phyloP scores from a whole-genome alignment of 2,113 vertebrate genomes.

The Sturnira hondurensis region DNA sequence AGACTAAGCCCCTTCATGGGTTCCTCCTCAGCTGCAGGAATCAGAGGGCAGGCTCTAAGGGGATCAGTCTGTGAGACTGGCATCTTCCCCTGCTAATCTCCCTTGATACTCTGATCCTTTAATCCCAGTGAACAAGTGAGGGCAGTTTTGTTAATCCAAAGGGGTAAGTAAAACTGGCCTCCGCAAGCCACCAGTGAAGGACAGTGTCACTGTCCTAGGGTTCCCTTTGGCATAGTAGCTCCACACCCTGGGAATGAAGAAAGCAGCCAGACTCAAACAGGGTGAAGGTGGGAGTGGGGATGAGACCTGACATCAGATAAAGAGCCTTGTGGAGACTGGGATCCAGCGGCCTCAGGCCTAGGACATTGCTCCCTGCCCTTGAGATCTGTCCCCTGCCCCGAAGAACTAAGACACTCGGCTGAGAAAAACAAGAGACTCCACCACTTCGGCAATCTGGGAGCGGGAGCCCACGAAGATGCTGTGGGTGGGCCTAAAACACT shows the following conservation, averaged over 20 bases:
- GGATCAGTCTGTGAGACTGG: conserved; percentile 78
- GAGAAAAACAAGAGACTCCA: conserved; percentile 21
- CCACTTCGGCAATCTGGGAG: neutral
- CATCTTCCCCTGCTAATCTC: conserved; percentile 81
- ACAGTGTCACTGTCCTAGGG: neutral
- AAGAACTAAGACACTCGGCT: neutral
- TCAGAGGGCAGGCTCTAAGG: conserved; percentile 78
- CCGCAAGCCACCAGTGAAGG: conserved; percentile 1
- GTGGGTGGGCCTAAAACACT: neutral
- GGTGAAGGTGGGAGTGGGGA: neutral
- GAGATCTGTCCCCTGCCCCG: neutral
- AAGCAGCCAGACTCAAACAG: neutral
- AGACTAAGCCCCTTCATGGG: conserved; percentile 64
- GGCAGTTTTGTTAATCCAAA: conserved; percentile 66
- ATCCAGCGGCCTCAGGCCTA: neutral
- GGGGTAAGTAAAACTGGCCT: conserved; percentile 60
- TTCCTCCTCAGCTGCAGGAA: conserved; percentile 65
- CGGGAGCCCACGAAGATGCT: neutral
- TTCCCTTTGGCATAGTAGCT: neutral
- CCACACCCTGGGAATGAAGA: neutral
- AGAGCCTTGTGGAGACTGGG: neutral
- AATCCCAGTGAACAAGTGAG: conserved; percentile 77
- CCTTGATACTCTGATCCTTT: conserved; percentile 83
- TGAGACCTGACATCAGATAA: neutral
- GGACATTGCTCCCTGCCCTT: neutral